These are phyloP conservation scores for Noctuana brunneofusca DNA, from an alignment of 2,888 invertebrate genomes.

Conservation along the genomic window DNA sequence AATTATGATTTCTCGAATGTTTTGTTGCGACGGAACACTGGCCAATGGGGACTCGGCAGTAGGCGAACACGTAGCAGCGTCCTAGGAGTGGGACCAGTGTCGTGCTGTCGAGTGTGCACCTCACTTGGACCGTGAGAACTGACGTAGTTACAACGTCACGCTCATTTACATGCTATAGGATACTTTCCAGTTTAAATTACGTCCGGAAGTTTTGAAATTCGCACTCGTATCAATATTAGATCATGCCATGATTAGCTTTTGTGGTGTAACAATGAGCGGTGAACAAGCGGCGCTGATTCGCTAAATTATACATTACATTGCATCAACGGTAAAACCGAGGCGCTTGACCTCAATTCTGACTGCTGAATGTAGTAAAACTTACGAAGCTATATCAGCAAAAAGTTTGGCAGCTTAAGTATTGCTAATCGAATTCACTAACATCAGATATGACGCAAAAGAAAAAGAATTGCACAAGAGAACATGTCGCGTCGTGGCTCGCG, in stretches of 20 bases:
- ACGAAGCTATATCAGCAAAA: constrained; percentile 6
- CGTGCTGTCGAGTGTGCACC: no score
- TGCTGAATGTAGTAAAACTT: not conserved
- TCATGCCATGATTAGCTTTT: constrained; percentile 2
- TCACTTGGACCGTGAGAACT: not conserved
- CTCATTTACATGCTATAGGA: not conserved
- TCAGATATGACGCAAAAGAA: constrained; percentile 2
- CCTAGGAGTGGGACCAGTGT: no score
- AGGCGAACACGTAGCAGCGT: no score
- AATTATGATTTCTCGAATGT: no score
- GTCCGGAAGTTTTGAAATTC: constrained; percentile 6
- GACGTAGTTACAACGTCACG: not conserved
- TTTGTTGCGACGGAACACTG: no score
- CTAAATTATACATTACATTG: not conserved
- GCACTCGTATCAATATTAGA: constrained; percentile 1
- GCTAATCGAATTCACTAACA: constrained; percentile 12
- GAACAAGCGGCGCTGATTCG: not conserved
- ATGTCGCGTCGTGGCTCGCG: not conserved
- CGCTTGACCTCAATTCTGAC: constrained; percentile 10
- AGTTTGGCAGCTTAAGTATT: not conserved
- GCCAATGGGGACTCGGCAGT: no score
- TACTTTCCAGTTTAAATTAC: not conserved
- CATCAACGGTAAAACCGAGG: constrained; percentile 14
- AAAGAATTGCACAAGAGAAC: constrained; percentile 7
- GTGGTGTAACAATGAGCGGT: constrained; percentile 1